Base-by-base conservation (phyloP, 2,888 invertebrate species). In the Synergus itoensis region DNA sequence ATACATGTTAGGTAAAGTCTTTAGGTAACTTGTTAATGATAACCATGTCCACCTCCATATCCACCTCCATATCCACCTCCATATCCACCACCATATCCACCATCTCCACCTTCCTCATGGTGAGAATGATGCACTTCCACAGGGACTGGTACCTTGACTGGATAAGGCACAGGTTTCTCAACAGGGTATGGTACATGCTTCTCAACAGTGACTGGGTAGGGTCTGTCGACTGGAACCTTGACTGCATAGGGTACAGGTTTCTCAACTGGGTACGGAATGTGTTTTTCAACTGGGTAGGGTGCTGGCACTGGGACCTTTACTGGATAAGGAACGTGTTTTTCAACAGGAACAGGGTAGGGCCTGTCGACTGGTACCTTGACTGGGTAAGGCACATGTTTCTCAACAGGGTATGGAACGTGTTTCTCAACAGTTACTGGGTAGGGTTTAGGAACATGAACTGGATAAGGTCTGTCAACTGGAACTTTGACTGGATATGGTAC, bases 401-500 rank as follows among this genome's bases (percentile, higher is more conserved):
- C 94, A 4, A 94, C 94, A 86, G 95, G 92, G 88, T 93, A 93
- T 65, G 95, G 95, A 92, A 95, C 93, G 87, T 95, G 94, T 91
- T 95, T 95, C 93, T 95, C 94, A 63, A 96, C 95, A 1, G 81
- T 95, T 18, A 95, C 95, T 83, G 95, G 95, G 93, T 95, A 95
- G 73, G 95, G 95, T 82, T 95, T 95, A 41, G 95, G 95, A 48
- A 96, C 93, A 43, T 96, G 94, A 78, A 96, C 94, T 18, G 96
- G 92, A 94, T 94, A 93, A 94, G 95, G 96, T 62, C 85, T 85
- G 64, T 87, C 87, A 57, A 88, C 87, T 48, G 80, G 83, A 8
- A 96, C 95, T 86, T 94, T 93, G 0, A 96, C 96, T 83, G 95
- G 95, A 90, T 94, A 96, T 16, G 96, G 96, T 78, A 96, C 95